Evolutionary conservation across 2,797 vertebrate species (phyloP), one percentile per base, ranked within the genome.

Genomic region (Rhabdophis nuchalis): DNA sequence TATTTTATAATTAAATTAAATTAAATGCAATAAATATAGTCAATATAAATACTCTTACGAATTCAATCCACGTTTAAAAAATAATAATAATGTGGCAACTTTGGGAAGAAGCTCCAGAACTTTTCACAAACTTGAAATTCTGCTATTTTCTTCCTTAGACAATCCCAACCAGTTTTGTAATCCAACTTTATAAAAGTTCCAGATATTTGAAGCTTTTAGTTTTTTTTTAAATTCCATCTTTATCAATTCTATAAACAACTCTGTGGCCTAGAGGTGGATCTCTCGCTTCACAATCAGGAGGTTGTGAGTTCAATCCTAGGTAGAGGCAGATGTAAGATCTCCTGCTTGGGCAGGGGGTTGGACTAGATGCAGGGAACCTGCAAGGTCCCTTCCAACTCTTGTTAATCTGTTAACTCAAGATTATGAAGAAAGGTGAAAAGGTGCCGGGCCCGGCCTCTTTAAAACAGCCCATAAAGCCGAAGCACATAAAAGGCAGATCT

Each of bases 61-160:
- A 41, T 41, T 77, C 18, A 77, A 77, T 25, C 3, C 41, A 77
- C 36, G 4, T 61, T 1, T 1, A 89, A 68, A 77, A 8, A 36
- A 29, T 23, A 64, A 64, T 12, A 23, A 41, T 41, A 11, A 77
- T 12, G 18, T 46, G 36, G 36, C 9, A 9, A 77, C 9, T 77
- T 41, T 11, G 18, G 20, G 36, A 23, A 77, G 36, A 41, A 77
- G 72, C 36, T 77, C 9, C 72, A 77, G 20, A 57, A 58, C 88
- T 93, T 93, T 94, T 92, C 64, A 58, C 23, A 93, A 87, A 94
- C 91, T 93, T 91, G 68, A 93, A 92, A 1, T 92, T 90, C 89
- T 8, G 0, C 14, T 93, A 1, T 0, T 3, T 0, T 58, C 93
- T 23, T 92, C 91, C 36, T 58, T 9, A 1, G 23, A 57, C 86